Evolutionary conservation across 35 echinoderm and acorn worm genomes (phyloP), one percentile per base, ranked within the genome.

Genomic region (Diadema setosum): DNA sequence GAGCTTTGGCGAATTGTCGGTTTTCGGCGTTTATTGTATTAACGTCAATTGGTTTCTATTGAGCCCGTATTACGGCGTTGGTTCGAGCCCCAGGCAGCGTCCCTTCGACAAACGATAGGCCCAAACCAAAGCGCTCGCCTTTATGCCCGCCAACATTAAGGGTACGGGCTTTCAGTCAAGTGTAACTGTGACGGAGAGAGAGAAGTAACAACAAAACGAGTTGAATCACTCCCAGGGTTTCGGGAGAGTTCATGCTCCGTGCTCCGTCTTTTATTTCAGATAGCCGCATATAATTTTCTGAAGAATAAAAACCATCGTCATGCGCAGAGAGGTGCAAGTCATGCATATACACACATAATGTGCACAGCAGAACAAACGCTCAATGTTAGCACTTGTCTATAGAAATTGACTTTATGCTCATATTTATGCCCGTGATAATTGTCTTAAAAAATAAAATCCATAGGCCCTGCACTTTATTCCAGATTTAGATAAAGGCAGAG

Each of bases 21-120:
- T 78, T 78, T 78, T 78, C 73, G 33, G 73, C 33, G 73, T 78
- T 78, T 78, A 78, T 78, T 78, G 73, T 78, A 78, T 78, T 78
- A 78, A 78, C 73, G 73, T 78, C 73, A 78, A 78, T 78, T 78
- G 73, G 73, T 78, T 78, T 78, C 73, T 78, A 78, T 78, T 78
- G 73, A 78, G 73, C 73, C 73, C 73, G 40, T 78, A 78, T 78
- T 78, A 35, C 39, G 35, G 40, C 35, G 33, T 42, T 78, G 73
- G 11, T n/a, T 78, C 44, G 27, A 14, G 35, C 73, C 73, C 35
- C 33, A 36, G 73, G 73, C 73, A 7, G 14, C 73, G 12, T 78
- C 33, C 40, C 24, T 15, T 24, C n/a, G 37, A 78, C 73, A 20
- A 44, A 26, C 37, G 73, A 78, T 78, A 78, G 73, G 73, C 40